Conservation (phyloP, 2,888 invertebrate genomes). For the Trilocha varians region DNA sequence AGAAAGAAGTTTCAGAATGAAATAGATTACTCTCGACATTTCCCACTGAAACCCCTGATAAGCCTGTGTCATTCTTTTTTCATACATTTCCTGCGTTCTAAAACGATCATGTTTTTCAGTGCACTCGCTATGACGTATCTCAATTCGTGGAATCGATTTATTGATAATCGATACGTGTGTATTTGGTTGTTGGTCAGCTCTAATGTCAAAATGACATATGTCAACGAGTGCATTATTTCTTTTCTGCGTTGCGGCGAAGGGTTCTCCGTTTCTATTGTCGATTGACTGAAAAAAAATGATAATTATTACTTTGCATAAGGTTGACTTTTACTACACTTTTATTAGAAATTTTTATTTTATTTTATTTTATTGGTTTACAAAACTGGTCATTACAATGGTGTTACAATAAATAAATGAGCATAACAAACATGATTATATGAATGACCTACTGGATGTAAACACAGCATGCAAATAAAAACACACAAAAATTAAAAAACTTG, state of each 20-base stretch:
- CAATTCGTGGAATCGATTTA: slow-evolving; percentile 50
- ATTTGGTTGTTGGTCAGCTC: slow-evolving; percentile 35
- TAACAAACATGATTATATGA: too few relatives aligned
- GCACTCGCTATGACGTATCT: slow-evolving; percentile 47
- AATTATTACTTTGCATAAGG: slow-evolving; percentile 1
- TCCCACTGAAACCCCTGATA: slow-evolving; percentile 22
- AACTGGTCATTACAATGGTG: too few relatives aligned
- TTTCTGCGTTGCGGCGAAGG: slow-evolving; percentile 20
- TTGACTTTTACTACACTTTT: not conserved
- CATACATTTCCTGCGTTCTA: slow-evolving; percentile 59
- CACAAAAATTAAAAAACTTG: too few relatives aligned
- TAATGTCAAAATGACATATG: slow-evolving; percentile 36
- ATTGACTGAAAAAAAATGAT: slow-evolving; percentile 43
- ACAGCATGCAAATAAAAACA: too few relatives aligned
- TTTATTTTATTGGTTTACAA: too few relatives aligned
- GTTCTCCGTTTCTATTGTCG: slow-evolving; percentile 29
- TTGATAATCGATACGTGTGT: slow-evolving; percentile 34
- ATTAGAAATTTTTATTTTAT: not conserved
- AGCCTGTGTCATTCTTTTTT: slow-evolving; percentile 37
- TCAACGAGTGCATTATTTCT: slow-evolving; percentile 35
- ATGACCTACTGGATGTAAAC: too few relatives aligned
- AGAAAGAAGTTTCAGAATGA: too few relatives aligned
- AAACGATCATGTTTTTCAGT: slow-evolving; percentile 48
- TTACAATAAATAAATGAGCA: too few relatives aligned
- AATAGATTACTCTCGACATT: too few relatives aligned